Conservation (phyloP, 2,113 vertebrate genomes). For the Petrocephalus microphthalmus region DNA sequence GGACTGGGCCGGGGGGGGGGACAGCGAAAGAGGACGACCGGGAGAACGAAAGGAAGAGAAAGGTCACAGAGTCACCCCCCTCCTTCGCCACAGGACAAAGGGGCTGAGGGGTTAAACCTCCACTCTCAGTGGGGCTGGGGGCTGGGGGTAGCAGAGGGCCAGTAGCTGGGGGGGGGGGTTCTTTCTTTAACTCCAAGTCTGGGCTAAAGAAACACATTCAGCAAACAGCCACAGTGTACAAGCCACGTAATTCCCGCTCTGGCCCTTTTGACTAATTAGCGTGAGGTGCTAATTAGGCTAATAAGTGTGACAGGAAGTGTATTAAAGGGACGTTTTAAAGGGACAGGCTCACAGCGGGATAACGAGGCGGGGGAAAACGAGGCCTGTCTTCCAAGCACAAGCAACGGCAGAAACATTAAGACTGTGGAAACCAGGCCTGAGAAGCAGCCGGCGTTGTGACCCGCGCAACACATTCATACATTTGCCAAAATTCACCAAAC, state of each 20-base stretch:
- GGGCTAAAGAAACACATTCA: background rate
- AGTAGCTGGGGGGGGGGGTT: conserved; percentile 35
- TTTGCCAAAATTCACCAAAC: background rate
- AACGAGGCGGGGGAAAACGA: background rate
- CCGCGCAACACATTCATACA: background rate
- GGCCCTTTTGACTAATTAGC: background rate
- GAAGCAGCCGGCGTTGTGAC: no score
- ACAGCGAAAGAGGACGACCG: conserved; percentile 42
- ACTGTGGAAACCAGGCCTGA: background rate
- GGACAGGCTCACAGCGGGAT: background rate
- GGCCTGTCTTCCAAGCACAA: background rate
- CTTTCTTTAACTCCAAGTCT: conserved; percentile 25
- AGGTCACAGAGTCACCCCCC: conserved; percentile 61
- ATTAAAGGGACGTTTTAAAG: conserved; percentile 4
- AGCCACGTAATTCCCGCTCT: background rate
- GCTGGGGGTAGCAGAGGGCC: conserved; percentile 33
- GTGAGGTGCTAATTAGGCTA: background rate
- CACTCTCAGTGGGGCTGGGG: conserved; percentile 35
- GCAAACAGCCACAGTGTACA: background rate
- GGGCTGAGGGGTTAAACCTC: conserved; percentile 53
- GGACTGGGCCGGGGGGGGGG: background rate
- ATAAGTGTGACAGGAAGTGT: background rate
- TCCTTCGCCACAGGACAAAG: conserved; percentile 57
- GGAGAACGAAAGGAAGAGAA: conserved; percentile 43
- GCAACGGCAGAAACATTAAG: background rate